Base-by-base conservation (phyloP, 2,797 vertebrate genomes). In the Gymnothorax javanicus region DNA sequence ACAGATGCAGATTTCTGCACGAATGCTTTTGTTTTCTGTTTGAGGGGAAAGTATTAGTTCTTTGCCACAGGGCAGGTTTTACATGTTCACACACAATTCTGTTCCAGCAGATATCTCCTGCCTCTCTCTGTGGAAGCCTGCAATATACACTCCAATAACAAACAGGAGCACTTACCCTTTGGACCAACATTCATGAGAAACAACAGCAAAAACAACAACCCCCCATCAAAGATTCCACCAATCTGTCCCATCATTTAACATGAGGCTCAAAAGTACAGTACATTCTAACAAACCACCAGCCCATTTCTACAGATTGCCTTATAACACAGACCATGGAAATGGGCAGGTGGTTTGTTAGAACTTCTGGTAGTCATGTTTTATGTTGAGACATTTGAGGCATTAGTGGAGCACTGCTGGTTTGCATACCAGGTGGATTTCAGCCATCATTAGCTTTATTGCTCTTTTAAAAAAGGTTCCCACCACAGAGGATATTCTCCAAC, bases 21-120 rank as follows among this genome's bases (percentile, higher is more conserved):
- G 86, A 60, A 73, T 71, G 60, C 27, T 52, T 50, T 52, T 4
- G 86, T 87, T 84, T 87, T 54, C 69, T 27, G 33, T 15, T 5
- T 60, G 33, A 1, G 57, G 20, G 56, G 75, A 60, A 73, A 43
- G 50, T 75, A 67, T 7, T 82, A 56, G 88, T 82, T 87, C 88
- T 86, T 43, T 11, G 67, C 86, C 13, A 50, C 57, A 58, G 86
- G 58, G 86, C 69, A 89, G 88, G 88, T 60, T 54, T 67, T 86
- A 87, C 87, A 87, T 88, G 87, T 82, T 12, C 84, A 87, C 89
- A 92, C 89, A 88, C 85, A 91, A 85, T 92, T 88, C 86, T 88
- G 92, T 91, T 87, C 88, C 89, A 89, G 89, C 75, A 7, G 0
- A 27, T 84, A 88, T 62, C 52, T 83, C 87, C 91, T 43, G 69